phyloP scores from a whole-genome alignment of 1,140 invertebrate genomes.

The Prorops nasuta region DNA sequence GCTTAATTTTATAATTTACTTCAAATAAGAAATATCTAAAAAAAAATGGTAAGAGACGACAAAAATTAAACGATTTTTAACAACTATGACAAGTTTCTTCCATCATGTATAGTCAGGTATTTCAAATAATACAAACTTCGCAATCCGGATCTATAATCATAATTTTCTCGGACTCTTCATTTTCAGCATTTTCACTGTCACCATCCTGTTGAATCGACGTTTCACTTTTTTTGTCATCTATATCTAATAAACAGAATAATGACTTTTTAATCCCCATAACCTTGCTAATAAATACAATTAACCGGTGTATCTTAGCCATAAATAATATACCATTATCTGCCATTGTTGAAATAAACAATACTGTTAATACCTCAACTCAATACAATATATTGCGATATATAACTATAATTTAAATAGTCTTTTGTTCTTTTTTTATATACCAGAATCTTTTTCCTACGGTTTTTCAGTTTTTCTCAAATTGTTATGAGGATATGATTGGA shows the following conservation, averaged over 20 bases:
- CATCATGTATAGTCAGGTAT: background rate
- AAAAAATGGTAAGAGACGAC: constrained; percentile 1
- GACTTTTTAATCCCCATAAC: too few relatives aligned
- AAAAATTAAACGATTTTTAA: background rate
- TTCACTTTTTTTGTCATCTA: constrained; percentile 36
- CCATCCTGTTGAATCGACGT: constrained; percentile 26
- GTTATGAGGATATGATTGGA: too few relatives aligned
- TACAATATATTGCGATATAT: too few relatives aligned
- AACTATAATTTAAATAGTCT: too few relatives aligned
- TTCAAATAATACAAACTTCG: constrained; percentile 34
- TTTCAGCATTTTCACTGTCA: constrained; percentile 28
- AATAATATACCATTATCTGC: constrained; percentile 13
- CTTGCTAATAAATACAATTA: too few relatives aligned
- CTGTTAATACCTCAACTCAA: too few relatives aligned
- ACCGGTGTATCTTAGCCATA: too few relatives aligned
- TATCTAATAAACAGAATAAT: too few relatives aligned
- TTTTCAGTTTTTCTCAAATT: too few relatives aligned
- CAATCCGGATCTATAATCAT: constrained; percentile 48
- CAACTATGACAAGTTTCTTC: too few relatives aligned
- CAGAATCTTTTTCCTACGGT: too few relatives aligned
- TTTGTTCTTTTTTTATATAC: too few relatives aligned
- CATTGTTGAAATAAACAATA: constrained; percentile 5
- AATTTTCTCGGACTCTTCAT: constrained; percentile 44
- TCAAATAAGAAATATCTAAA: background rate
- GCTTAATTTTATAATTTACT: constrained; percentile 5